Evolutionary conservation across 2,797 vertebrate species (phyloP).

Genomic region (Clarias platycephalus): DNA sequence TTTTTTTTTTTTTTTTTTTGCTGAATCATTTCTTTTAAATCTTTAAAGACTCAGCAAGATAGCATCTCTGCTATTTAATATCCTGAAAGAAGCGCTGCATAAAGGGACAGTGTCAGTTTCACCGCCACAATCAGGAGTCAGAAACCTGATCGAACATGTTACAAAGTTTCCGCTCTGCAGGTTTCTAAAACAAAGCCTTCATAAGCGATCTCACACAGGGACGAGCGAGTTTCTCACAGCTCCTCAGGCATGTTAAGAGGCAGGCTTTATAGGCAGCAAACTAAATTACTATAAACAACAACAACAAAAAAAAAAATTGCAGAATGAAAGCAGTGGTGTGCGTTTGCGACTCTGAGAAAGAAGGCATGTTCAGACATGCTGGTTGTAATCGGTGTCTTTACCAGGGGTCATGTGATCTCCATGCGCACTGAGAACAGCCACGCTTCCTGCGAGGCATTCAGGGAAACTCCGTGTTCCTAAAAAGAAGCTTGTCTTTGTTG

Average conservation of each 20-base stretch:
- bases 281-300: background rate
- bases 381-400: conserved; percentile 1
- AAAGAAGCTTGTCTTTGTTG: background rate
- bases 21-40: background rate
- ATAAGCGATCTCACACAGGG: conserved; percentile 1
- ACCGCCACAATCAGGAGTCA: background rate
- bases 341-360: background rate
- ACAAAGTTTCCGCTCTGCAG: background rate
- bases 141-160: conserved; percentile 24
- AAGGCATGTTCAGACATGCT: conserved; percentile 32
- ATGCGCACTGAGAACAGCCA: conserved; percentile 9
- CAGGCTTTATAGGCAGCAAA: conserved; percentile 18
- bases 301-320: background rate
- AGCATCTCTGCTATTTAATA: background rate
- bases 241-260: background rate
- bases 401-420: conserved; percentile 22
- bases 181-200: conserved; percentile 12
- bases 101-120: background rate
- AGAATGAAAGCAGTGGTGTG: background rate
- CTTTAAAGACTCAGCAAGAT: background rate
- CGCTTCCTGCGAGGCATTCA: background rate
- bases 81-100: background rate
- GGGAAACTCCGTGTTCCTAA: background rate
- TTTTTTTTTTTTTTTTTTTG: background rate
- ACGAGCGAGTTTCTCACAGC: conserved; percentile 1